Evolutionary conservation across 2,888 invertebrate species (phyloP), one percentile per base, ranked within the genome.

Genomic region (Philhelius pedissequus): DNA sequence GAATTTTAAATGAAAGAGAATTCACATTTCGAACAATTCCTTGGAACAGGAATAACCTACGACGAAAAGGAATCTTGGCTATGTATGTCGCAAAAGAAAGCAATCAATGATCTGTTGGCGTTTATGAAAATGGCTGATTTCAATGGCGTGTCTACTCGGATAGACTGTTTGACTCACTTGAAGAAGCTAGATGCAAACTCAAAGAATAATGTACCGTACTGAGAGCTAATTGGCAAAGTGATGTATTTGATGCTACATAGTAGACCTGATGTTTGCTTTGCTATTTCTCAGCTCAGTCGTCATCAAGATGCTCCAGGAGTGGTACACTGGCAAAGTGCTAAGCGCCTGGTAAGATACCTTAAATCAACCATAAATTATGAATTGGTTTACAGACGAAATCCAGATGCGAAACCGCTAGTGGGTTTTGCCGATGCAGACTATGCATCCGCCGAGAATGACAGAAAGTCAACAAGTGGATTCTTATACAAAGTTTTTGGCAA

Each of bases 11-110:
- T 68, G 56, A 68, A 66, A 15, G 68, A 87, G 82, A 20, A 89
- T 89, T 73, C 79, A 89, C 20, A 22, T 1, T 56, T 75, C 1
- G 76, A 82, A 35, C 62, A 73, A 43, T 69, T 69, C 22, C 73
- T 64, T 52, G 64, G 74, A 2, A 77, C 78, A 45, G 83, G 89
- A 90, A 48, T 90, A 89, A 78, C 90, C 91, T 82, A 87, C 88
- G 22, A 81, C 89, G 1, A 89, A 89, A 52, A 89, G 88, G 43
- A 89, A 89, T 13, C 88, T 88, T 66, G 60, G 88, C 2, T 90
- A 88, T 70, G 50, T 1, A 73, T 73, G 52, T 73, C 50, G 2
- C 71, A 73, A 62, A 73, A 20, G 25, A 71, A 82, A 18, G 45
- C 73, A 4, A 73, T 62, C 2, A 74, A 73, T 22, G 68, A 82